A percentile compares a stretch with the other conserved stretches of the same genome.
phyloP scores from a whole-genome alignment of 2,797 vertebrate genomes.

The Steatocranus sp. region DNA sequence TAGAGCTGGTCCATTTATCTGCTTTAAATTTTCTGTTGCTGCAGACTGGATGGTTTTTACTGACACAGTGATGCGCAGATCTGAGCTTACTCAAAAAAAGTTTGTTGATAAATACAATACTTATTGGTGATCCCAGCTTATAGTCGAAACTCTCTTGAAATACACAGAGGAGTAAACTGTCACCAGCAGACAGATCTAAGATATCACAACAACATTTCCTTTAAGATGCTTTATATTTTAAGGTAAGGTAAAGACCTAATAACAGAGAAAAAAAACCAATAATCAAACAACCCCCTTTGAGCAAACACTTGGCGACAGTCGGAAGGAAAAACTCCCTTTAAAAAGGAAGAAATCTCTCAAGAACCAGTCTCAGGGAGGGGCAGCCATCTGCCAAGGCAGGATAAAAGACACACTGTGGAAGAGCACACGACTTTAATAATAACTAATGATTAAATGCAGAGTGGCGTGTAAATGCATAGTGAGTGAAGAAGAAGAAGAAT shows the following conservation, averaged over 20 bases:
- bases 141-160: background rate
- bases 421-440: background rate
- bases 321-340: background rate
- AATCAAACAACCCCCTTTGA: background rate
- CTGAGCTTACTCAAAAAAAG: background rate
- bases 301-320: background rate
- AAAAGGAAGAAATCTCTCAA: background rate
- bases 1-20: background rate
- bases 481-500: background rate
- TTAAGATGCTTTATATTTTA: background rate
- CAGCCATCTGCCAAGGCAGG: background rate
- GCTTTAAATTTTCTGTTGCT: background rate
- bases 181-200: background rate
- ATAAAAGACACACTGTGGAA: background rate
- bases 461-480: background rate
- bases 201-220: background rate
- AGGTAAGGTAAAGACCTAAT: background rate
- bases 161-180: background rate
- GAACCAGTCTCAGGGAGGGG: background rate
- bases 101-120: background rate
- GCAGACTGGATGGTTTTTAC: background rate
- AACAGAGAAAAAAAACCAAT: background rate
- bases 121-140: background rate
- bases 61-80: background rate
- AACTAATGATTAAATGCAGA: background rate